Base-by-base conservation (phyloP, 1,140 invertebrate species). In the Lasioglossum albipes region DNA sequence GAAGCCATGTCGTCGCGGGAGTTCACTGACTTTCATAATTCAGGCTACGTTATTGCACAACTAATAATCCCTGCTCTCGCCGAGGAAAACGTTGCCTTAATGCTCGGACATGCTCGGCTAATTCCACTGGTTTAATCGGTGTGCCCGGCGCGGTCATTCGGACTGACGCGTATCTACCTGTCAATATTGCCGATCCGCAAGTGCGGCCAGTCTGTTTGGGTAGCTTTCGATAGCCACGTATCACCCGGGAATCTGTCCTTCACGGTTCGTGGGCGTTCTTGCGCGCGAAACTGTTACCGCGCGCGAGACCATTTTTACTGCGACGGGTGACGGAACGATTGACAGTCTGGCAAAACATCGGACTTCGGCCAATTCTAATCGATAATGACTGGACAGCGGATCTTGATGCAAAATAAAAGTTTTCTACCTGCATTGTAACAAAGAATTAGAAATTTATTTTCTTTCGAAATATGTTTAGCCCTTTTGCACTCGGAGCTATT, bases 201-300 rank as follows among this genome's bases (percentile, higher is more conserved):
- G 66, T 41, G 67, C 66, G 27, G 61, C 52, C 75, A 68, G 67
- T 71, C 65, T 31, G 72, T 83, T 83, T 74, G 45, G 42, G 52
- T 57, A 18, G 18, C 66, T 84, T 54, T 79, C 70, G 64, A 31
- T 72, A 22, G 49, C 54, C 7, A 64, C 5, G 41, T 57, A 67
- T 66, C 65, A 3, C 69, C 20, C 36, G 20, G 72, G 81, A 66
- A 83, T 79, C 71, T 75, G 83, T 83, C 81, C 81, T 83, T 84
- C 83, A 79, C 70, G 82, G 73, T 84, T 16, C 62, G 62, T 31
- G 31, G 31, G 31, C 16, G 62, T 41, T 83, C 83, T 65, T 41
- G 36, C 62, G 36, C 62, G 67, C 13, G 16, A 69, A 49, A 65
- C 74, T 73, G 72, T 84, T 62, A 64, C 74, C 62, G 61, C 57